Conservation (phyloP, 2,888 invertebrate species). For the Eurytoma californica region DNA sequence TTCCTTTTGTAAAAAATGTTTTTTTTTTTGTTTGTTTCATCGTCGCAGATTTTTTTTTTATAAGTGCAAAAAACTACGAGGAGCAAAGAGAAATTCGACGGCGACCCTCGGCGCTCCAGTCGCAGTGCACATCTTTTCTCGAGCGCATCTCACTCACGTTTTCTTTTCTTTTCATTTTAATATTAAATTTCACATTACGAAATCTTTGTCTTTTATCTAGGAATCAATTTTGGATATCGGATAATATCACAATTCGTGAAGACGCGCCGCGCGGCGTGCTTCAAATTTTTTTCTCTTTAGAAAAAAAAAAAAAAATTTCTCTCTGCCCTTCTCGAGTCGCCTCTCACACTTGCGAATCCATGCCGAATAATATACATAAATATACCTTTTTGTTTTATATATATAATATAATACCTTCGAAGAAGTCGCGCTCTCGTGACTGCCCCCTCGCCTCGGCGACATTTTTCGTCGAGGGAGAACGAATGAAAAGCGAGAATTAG, state of each 20-base stretch:
- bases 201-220: constrained; percentile 56
- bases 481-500: constrained; percentile 39
- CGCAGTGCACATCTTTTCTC: constrained; percentile 20
- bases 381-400: constrained; percentile 35
- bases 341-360: constrained; percentile 48
- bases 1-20: constrained; percentile 36
- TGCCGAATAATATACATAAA: constrained; percentile 54
- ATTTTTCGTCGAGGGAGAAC: constrained; percentile 9
- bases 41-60: constrained; percentile 14
- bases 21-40: constrained; percentile 16
- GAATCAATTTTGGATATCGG: constrained; percentile 58
- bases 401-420: constrained; percentile 37
- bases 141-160: constrained; percentile 21
- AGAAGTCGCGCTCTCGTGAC: constrained; percentile 28
- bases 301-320: constrained; percentile 45
- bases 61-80: constrained; percentile 56
- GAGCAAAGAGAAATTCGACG: constrained; percentile 54
- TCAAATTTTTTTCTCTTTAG: constrained; percentile 23
- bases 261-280: neutral
- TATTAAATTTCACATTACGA: constrained; percentile 37
- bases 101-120: constrained; percentile 31
- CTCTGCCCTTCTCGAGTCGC: constrained; percentile 44
- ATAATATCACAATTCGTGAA: constrained; percentile 57
- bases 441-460: neutral
- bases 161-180: constrained; percentile 37